Base-by-base conservation (phyloP, 1,140 invertebrate genomes). In the Scaptodrosophila lebanonensis region DNA sequence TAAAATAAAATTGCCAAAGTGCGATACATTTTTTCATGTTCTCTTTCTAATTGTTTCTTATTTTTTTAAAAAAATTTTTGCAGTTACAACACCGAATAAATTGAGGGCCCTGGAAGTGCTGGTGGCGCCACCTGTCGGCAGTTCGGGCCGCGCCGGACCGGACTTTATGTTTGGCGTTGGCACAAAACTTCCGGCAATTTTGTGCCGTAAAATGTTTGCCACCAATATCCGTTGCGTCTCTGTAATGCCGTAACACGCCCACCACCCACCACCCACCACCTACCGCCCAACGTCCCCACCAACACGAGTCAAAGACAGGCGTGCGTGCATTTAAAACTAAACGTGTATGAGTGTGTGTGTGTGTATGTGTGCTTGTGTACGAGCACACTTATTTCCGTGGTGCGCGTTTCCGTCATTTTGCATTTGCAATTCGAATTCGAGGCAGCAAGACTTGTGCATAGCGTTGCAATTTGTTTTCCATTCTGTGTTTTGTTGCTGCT, bases 191-290 rank as follows among this genome's bases (percentile, higher is more conserved):
- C 66, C 75, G 76, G 58, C 57, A 43, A 75, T 75, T 83, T 61
- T 50, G 76, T 52, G 62, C 43, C 62, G 61, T 82, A 70, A 83
- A 82, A 82, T 82, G 66, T 75, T 83, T 82, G 75, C 76, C 57
- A 67, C 66, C 70, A 83, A 82, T 82, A 83, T 82, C 75, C 75
- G 75, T 29, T 54, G 15, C 53, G 52, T 54, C 48, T 36, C 38
- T 50, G 39, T 11, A 17, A 22, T 42, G 49, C 44, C 27, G 17
- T 48, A 33, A 48, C 18, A 39, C 8, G 29, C 39, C 44, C 20
- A 15, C 9, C 13, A 22, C 17, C 6, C 9, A 49, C 40, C 48
- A 36, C 45, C 18, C n/a, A n/a, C n/a, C n/a, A n/a, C n/a, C n/a
- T n/a, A n/a, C n/a, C n/a, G n/a, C n/a, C n/a, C n/a, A n/a, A n/a